phyloP scores from a whole-genome alignment of 2,113 vertebrate genomes.

The Sinocyclocheilus maitianheensis region DNA sequence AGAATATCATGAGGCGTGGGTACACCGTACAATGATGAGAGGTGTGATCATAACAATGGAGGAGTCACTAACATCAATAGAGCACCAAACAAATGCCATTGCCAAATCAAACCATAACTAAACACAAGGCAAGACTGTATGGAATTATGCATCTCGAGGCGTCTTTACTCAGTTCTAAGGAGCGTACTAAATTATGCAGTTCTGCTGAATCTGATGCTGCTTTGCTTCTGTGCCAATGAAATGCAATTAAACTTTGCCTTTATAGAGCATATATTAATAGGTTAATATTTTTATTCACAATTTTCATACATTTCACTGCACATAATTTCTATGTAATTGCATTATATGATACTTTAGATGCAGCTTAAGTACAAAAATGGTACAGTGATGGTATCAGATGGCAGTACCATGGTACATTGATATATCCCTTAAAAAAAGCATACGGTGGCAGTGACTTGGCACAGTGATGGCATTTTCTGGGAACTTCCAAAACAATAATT shows the following conservation, averaged over 20 bases:
- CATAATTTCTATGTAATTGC: not conserved
- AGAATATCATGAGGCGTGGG: conserved; percentile 32
- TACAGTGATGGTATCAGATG: not conserved
- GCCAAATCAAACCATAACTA: conserved; percentile 14
- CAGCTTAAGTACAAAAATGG: not conserved
- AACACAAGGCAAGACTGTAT: not conserved
- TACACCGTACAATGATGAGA: conserved; percentile 14
- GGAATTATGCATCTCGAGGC: not conserved
- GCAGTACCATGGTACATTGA: not conserved
- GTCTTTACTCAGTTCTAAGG: not conserved
- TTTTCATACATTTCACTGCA: not conserved
- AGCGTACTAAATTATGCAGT: conserved; percentile 14
- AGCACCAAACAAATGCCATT: not conserved
- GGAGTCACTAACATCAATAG: not conserved
- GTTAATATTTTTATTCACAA: not conserved
- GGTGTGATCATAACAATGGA: conserved; percentile 26
- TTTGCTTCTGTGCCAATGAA: not conserved
- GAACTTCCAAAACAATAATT: not conserved
- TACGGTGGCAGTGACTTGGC: not conserved
- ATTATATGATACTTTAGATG: not conserved
- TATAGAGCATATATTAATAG: not conserved
- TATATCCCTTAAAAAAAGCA: not conserved
- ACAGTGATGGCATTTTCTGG: not conserved
- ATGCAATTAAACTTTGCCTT: not conserved
- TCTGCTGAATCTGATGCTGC: conserved; percentile 8